Base-by-base conservation (phyloP, 2,888 invertebrate species). In the Protodeltote pygarga region DNA sequence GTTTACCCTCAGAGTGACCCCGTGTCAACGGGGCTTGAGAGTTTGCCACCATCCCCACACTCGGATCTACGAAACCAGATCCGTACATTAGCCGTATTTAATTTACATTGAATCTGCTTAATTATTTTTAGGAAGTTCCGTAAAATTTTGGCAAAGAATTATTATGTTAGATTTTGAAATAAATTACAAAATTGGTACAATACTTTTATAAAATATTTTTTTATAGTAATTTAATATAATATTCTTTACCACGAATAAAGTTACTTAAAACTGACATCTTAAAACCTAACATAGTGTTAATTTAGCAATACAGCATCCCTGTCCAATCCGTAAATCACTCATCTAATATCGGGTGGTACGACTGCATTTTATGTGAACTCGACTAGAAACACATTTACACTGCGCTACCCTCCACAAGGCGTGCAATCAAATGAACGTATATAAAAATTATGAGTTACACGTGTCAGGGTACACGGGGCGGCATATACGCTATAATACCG, bases 1-100 rank as follows among this genome's bases (percentile, higher is more conserved):
- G 81, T 86, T 87, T 85, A 80, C 83, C 78, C 79, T 75, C 76
- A 61, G 71, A 71, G 63, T 84, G 82, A 84, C 81, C 82, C 81
- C 80, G 70, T 74, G 81, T 81, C 78, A 76, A 77, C 74, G 75
- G 61, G 72, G 72, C 76, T 79, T 70, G 73, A 74, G 73, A 77
- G 77, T 63, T 75, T 71, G 72, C 58, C 70, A 73, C 68, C 65
- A 67, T 67, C 71, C 72, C 63, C 66, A 65, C 58, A 65, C 66
- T 53, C 21, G 47, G 72, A 75, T 62, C 65, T 70, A 73, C 63
- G 75, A 75, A 79, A 69, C 62, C 44, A 57, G 35, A 54, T 52
- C 50, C 40, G 44, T 42, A 45, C 39, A 65, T 68, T 54, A 38
- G 28, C 42, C 35, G 39, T 60, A 34, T 60, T 67, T 54, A 50